phyloP scores from a whole-genome alignment of 2,888 invertebrate species.

The Hemicrepidius hirtus region DNA sequence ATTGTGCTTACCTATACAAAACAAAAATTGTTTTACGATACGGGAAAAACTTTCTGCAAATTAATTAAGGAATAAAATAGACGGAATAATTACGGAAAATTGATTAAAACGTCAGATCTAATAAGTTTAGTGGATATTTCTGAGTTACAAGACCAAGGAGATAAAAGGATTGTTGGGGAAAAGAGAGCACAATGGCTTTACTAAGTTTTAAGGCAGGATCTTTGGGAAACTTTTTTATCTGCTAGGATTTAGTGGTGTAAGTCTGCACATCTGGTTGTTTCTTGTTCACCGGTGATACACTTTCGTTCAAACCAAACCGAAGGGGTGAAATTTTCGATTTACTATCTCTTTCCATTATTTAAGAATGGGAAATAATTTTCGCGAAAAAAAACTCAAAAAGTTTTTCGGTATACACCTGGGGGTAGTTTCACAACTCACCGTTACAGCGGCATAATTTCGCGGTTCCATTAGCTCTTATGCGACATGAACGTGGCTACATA shows the following conservation, averaged over 20 bases:
- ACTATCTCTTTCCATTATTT: background rate
- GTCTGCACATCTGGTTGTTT: conserved; percentile 26
- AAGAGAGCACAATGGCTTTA: conserved; percentile 20
- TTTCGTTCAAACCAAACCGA: background rate
- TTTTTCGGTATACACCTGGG: background rate
- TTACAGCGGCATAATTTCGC: conserved; percentile 29
- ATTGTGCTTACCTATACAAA: too few species aligned
- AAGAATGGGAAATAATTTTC: too few species aligned
- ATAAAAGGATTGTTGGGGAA: conserved; percentile 11
- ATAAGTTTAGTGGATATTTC: conserved; percentile 5
- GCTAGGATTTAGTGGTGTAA: conserved; percentile 20
- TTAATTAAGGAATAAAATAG: too few species aligned
- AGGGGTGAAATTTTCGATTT: background rate
- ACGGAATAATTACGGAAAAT: background rate
- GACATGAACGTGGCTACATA: conserved; percentile 34
- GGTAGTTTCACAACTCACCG: conserved; percentile 33
- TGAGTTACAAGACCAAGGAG: background rate
- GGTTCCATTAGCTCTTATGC: conserved; percentile 42
- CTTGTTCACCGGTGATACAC: conserved; percentile 18
- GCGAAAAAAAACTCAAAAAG: too few species aligned
- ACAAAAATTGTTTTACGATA: too few species aligned
- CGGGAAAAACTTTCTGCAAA: too few species aligned
- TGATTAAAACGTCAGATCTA: conserved; percentile 4
- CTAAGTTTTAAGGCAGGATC: conserved; percentile 28
- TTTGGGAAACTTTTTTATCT: conserved; percentile 26